Conservation (phyloP, 1,140 invertebrate species). For the Archivesica marissinica region DNA sequence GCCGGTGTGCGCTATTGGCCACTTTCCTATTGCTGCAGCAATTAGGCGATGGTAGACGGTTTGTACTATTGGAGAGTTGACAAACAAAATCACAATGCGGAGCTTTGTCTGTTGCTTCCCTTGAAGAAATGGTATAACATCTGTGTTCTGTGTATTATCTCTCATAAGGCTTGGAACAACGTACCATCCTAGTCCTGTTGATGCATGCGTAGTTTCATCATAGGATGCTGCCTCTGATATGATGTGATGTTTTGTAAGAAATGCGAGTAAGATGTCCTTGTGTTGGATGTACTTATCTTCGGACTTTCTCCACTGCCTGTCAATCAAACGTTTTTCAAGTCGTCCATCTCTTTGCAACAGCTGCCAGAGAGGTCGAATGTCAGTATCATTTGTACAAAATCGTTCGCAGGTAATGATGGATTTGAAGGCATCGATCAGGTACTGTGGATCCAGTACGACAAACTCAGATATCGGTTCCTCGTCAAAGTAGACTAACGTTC, state of each 20-base stretch:
- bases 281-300: background rate
- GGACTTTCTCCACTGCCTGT: background rate
- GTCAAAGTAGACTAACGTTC: conserved; percentile 5
- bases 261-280: background rate
- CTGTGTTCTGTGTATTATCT: background rate
- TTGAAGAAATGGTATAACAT: background rate
- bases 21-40: background rate
- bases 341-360: background rate
- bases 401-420: background rate
- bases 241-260: background rate
- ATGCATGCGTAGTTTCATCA: background rate
- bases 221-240: background rate
- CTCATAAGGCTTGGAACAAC: background rate
- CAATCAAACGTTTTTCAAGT: background rate
- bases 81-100: background rate
- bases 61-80: background rate
- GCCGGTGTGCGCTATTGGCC: background rate
- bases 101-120: background rate
- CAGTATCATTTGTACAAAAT: background rate
- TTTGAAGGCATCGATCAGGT: conserved; percentile 29
- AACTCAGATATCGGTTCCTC: background rate
- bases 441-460: conserved; percentile 14
- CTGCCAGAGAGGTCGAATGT: background rate
- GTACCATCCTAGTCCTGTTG: background rate
- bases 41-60: background rate